A percentile compares a stretch with the other conserved stretches of the same genome.
phyloP scores from a whole-genome alignment of 2,888 invertebrate species.

The Cephus runcator region DNA sequence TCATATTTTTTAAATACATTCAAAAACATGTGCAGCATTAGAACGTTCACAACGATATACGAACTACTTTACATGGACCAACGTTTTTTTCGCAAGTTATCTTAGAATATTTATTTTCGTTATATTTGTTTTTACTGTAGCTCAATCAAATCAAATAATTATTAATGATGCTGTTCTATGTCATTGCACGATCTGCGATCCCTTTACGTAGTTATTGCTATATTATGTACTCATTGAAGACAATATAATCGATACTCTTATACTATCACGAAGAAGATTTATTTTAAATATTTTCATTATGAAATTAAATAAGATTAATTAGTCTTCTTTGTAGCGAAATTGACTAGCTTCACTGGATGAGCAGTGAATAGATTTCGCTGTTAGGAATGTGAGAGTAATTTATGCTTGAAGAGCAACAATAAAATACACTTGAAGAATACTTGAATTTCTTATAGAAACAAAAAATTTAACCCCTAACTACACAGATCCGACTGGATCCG shows the following conservation, averaged over 20 bases:
- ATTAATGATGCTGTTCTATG: background rate
- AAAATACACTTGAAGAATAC: background rate
- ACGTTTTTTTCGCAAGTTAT: background rate
- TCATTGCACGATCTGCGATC: background rate
- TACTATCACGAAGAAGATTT: background rate
- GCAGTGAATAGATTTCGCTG: background rate
- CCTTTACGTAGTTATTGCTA: background rate
- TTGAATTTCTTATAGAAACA: background rate
- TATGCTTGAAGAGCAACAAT: background rate
- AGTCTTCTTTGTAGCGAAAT: background rate
- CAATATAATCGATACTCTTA: background rate
- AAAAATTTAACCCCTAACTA: background rate
- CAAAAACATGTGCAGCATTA: conserved; percentile 17
- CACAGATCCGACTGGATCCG: no score
- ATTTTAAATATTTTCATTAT: background rate
- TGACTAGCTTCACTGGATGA: background rate
- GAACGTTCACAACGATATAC: conserved; percentile 11
- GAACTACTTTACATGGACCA: background rate
- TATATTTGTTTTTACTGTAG: background rate
- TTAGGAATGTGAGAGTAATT: background rate
- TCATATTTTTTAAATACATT: conserved; percentile 13
- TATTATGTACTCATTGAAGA: background rate
- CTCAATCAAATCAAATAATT: background rate
- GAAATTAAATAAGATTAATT: background rate
- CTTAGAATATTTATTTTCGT: background rate